These are phyloP conservation scores for Falco biarmicus DNA, from an alignment of 2,797 vertebrate genomes.

Conservation along the genomic window DNA sequence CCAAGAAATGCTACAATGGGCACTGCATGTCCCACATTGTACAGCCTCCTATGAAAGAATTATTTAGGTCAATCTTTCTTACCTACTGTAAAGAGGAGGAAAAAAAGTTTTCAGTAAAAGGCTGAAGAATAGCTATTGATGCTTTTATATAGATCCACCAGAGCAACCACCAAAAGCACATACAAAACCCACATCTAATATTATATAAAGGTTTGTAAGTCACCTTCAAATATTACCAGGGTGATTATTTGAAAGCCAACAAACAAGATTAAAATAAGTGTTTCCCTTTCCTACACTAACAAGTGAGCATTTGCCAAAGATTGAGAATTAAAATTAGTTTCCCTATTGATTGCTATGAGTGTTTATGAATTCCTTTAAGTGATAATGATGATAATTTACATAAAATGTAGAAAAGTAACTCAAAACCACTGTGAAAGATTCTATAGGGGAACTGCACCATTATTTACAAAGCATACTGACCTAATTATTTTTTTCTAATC, in stretches of 20 bases:
- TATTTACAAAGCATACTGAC: background rate
- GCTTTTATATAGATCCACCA: background rate
- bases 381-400: background rate
- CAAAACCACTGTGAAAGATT: background rate
- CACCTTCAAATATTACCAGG: background rate
- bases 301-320: background rate
- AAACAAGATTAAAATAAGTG: background rate
- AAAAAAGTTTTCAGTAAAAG: conserved; percentile 23
- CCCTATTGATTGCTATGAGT: background rate
- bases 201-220: background rate
- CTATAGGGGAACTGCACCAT: background rate
- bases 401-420: background rate
- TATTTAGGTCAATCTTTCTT: conserved; percentile 60
- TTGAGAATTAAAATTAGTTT: background rate
- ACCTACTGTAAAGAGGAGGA: background rate
- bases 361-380: background rate
- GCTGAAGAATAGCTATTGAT: background rate
- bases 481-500: background rate
- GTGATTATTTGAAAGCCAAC: background rate
- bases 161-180: background rate
- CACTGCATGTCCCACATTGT: conserved; percentile 12
- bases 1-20: background rate
- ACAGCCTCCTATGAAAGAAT: conserved; percentile 5
- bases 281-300: background rate
- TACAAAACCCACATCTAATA: background rate